Percentiles rank a stretch among this genome's conserved stretches.
Conservation (phyloP, 2,797 vertebrate species). For the Bovichtus variegatus region DNA sequence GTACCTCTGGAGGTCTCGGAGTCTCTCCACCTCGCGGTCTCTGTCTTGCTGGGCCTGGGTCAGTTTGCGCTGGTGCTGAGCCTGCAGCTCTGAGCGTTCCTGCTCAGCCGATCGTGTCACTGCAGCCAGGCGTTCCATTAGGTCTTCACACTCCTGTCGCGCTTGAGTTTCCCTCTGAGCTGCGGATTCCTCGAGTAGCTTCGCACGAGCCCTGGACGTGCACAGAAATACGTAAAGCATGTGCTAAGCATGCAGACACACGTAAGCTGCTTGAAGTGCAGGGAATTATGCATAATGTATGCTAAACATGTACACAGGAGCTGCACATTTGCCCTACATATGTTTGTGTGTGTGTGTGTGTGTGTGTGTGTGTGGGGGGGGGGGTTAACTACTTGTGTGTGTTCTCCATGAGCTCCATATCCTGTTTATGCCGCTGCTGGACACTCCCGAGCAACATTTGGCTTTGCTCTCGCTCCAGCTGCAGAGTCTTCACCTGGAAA, state of each 20-base stretch:
- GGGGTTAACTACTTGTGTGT: slow-evolving; percentile 84
- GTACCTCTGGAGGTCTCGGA: slow-evolving; percentile 90
- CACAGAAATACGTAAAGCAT: background rate
- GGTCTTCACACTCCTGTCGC: slow-evolving; percentile 85
- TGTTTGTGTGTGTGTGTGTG: slow-evolving; percentile 69
- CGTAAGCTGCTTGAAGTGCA: background rate
- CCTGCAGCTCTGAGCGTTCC: slow-evolving; percentile 84
- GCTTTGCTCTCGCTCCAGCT: slow-evolving; percentile 88
- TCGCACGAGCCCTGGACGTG: slow-evolving; percentile 81
- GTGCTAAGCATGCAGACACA: background rate
- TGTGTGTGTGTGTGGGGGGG: slow-evolving; percentile 19
- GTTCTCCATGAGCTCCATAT: slow-evolving; percentile 88
- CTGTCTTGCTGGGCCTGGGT: slow-evolving; percentile 84
- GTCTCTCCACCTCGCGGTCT: slow-evolving; percentile 87
- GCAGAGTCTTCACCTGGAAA: slow-evolving; percentile 87
- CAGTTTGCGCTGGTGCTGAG: slow-evolving; percentile 88
- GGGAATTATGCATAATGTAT: slow-evolving; percentile 7
- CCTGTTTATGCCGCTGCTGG: slow-evolving; percentile 87
- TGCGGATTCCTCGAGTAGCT: slow-evolving; percentile 87
- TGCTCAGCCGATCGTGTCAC: slow-evolving; percentile 80
- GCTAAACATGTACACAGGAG: background rate
- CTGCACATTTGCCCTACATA: background rate
- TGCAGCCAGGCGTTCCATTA: slow-evolving; percentile 78
- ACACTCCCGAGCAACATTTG: slow-evolving; percentile 86
- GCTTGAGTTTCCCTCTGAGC: slow-evolving; percentile 84